Base-by-base conservation (phyloP, 2,797 vertebrate species). In the Cossypha heuglini region DNA sequence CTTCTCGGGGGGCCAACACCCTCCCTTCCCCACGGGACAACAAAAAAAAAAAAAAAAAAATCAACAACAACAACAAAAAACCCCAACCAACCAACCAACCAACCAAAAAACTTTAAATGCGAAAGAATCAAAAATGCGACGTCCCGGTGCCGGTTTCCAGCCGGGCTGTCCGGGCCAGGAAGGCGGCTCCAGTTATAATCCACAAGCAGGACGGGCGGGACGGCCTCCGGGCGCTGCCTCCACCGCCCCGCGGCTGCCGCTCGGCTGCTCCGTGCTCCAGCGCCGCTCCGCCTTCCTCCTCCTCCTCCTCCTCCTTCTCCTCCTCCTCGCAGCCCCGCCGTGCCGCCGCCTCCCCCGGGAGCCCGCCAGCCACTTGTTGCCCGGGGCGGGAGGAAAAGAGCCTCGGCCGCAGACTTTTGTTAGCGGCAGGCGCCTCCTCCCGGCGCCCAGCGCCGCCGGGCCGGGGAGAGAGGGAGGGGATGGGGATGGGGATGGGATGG, bases 341-440 rank as follows among this genome's bases (percentile, higher is more conserved):
- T 17, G 54, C 69, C 10, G 64, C 96, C 48, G 35, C 95, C 95
- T 84, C 94, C 95, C 91, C 33, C 15, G 92, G 94, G 93, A 95
- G 88, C 74, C 91, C 73, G 71, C 33, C 90, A 77, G 87, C 96
- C 97, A 97, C 97, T 97, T 97, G 97, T 97, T 97, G 96, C 95
- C 94, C 10, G 64, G 57, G 81, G 21, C 82, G 25, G 69, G 86
- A 95, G 54, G 40, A 52, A 69, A 55, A 19, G 3, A 68, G 7
- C 29, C 11, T 33, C 72, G 54, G 94, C 89, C 84, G 75, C 93
- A 63, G 94, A 96, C 96, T 98, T 98, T 97, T 97, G 97, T 98
- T 97, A 89, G 95, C 94, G 49, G 92, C 96, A 96, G 95, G 97
- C 98, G 97, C 98, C 97, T 97, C 98, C 98, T 98, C 97, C 93